Base-by-base conservation (phyloP, 37 sponge, comb jelly and placozoan genomes). In the Haliclona indistincta region DNA sequence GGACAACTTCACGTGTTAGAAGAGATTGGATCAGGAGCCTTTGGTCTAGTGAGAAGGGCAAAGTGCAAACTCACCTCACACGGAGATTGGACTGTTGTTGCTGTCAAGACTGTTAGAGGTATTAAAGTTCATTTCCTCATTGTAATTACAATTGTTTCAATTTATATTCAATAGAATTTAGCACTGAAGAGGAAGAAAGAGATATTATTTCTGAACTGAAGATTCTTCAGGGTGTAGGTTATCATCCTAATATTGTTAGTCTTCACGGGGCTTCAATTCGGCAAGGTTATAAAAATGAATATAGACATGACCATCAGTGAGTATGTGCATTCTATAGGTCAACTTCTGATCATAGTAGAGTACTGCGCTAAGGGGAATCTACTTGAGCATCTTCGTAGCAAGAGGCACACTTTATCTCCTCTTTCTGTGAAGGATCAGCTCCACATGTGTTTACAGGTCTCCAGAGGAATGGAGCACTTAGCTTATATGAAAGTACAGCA, bases 91-190 rank as follows among this genome's bases (percentile, higher is more conserved):
- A 38, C 70, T 23, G 30, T 53, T 20, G 84, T 84, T 43, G 84
- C 84, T 42, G 71, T 84, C 38, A 84, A 84, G 49, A 84, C 38
- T 53, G 52, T 84, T n/a, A 75, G 76, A 84, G 68, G 84, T 84
- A 69, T 11, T 3, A 4, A 33, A 38, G 11, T 65, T 23, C 33
- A 23, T 10, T 28, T 61, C 40, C 11, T 19, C 5, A 19, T 10
- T 15, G 13, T 26, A 66, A 32, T 19, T 58, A n/a, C 15, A 47
- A 47, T 15, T 47, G 51, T 25, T 58, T 8, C 5, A 20, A 23
- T 6, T 58, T 66, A 20, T 66, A 8, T 22, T 34, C 6, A 26
- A 23, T 32, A 80, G 81, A 62, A 7, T n/a, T 23, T 20, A 0
- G 61, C 20, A 23, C 81, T 20, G 69, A 75, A 41, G 63, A 69